phyloP scores from a whole-genome alignment of 2,888 invertebrate genomes.

The Cryptocephalus primarius region DNA sequence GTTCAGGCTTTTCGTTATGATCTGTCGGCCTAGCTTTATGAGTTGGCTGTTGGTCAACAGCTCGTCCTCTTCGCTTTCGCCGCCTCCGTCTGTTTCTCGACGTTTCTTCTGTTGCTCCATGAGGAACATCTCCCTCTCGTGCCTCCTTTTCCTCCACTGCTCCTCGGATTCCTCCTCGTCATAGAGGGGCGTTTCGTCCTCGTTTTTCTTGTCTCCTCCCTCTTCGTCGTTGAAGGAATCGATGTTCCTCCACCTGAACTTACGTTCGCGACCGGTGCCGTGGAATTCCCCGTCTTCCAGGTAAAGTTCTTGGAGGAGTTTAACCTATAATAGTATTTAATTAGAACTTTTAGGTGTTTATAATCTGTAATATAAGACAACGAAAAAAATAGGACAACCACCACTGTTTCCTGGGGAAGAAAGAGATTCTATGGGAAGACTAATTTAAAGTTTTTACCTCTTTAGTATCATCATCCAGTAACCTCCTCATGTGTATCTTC shows the following conservation, averaged over 20 bases:
- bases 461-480: constrained; percentile 79
- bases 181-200: constrained; percentile 43
- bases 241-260: constrained; percentile 79
- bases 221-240: constrained; percentile 9
- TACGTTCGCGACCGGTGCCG: constrained; percentile 61
- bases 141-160: constrained; percentile 66
- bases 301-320: constrained; percentile 72
- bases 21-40: constrained; percentile 38
- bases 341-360: not conserved
- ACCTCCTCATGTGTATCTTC: constrained; percentile 75
- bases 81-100: constrained; percentile 16
- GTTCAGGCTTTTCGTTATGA: constrained; percentile 18
- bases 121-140: constrained; percentile 70
- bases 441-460: too few species aligned
- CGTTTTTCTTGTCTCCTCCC: constrained; percentile 24
- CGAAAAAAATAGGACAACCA: too few species aligned
- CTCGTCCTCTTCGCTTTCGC: constrained; percentile 8
- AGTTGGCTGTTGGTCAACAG: constrained; percentile 32
- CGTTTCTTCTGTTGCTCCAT: constrained; percentile 39
- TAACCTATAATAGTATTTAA: constrained; percentile 16
- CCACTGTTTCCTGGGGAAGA: too few species aligned
- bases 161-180: constrained; percentile 66
- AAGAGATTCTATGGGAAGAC: too few species aligned
- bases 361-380: not conserved
- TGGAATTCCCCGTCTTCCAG: constrained; percentile 84